Evolutionary conservation across 2,113 vertebrate species (phyloP), one percentile per base, ranked within the genome.

Genomic region (Sander lucioperca): DNA sequence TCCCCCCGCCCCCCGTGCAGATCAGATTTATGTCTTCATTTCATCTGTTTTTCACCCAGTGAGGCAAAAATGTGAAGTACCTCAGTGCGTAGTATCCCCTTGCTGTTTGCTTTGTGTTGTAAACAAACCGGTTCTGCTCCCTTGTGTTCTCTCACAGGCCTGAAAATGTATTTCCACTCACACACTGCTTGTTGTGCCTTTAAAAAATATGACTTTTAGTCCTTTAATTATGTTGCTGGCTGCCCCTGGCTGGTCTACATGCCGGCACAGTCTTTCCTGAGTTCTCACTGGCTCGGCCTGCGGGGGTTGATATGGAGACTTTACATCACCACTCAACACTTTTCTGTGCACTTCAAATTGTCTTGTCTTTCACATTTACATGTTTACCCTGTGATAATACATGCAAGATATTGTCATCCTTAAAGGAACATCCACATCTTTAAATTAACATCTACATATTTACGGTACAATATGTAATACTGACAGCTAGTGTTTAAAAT

Each of bases 1-100:
- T 13, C 53, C 43, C 48, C 36, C 36, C 36, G 8, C 36, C 39
- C 39, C 10, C 23, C 16, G 51, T 58, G 39, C 63, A 78, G 78
- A 57, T 47, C 75, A 84, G 76, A 86, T 93, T 87, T 85, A 89
- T 85, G 45, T 80, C 82, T 87, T 84, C 36, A 74, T 86, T 86
- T 79, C 62, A 66, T 75, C 36, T 77, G 25, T 68, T 82, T 81
- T 75, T 69, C 71, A 82, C 78, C 74, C 6, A 30, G n/a, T 12
- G 53, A 61, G 83, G 53, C 82, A 75, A 79, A 33, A 87, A 85
- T 58, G 39, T 78, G 82, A 64, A 63, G 67, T 73, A 47, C 70
- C 45, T 78, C 36, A 51, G 43, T 57, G 77, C 16, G 21, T 10
- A 50, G 62, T 45, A n/a, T 47, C 39, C 66, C 68, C 71, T 65